phyloP scores from a whole-genome alignment of 2,888 invertebrate genomes.

The Drosophila koepferae region DNA sequence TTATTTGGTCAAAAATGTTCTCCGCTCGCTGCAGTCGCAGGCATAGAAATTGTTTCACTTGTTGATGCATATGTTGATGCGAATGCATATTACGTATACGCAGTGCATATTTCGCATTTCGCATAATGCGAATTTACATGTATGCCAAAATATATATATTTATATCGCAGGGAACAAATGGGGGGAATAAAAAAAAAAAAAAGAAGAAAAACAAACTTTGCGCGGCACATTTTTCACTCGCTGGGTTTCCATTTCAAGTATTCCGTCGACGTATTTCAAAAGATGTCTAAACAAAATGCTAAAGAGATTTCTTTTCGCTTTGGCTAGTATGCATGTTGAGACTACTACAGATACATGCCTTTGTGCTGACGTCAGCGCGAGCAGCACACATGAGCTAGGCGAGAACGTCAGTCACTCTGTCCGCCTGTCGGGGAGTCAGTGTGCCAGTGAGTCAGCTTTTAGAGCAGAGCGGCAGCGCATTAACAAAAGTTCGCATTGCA shows the following conservation, averaged over 20 bases:
- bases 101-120: conserved; percentile 36
- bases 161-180: neutral
- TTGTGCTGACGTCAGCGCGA: conserved; percentile 62
- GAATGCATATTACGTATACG: conserved; percentile 67
- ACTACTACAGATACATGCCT: conserved; percentile 13
- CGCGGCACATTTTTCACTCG: conserved; percentile 28
- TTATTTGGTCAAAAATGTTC: conserved; percentile 29
- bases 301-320: conserved; percentile 33
- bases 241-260: conserved; percentile 42
- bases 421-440: neutral
- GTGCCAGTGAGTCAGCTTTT: conserved; percentile 26
- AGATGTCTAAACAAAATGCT: conserved; percentile 62
- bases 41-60: conserved; percentile 41
- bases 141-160: conserved; percentile 10
- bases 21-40: neutral
- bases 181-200: neutral
- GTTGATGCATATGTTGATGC: conserved; percentile 68
- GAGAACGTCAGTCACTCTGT: conserved; percentile 19
- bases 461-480: conserved; percentile 17
- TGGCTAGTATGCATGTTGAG: conserved; percentile 46
- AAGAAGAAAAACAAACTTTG: conserved; percentile 25
- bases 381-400: conserved; percentile 41
- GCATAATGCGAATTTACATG: conserved; percentile 60
- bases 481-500: conserved; percentile 41
- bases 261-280: conserved; percentile 28